Conservation (phyloP, 2,113 vertebrate species). For the Larimichthys polyactis region DNA sequence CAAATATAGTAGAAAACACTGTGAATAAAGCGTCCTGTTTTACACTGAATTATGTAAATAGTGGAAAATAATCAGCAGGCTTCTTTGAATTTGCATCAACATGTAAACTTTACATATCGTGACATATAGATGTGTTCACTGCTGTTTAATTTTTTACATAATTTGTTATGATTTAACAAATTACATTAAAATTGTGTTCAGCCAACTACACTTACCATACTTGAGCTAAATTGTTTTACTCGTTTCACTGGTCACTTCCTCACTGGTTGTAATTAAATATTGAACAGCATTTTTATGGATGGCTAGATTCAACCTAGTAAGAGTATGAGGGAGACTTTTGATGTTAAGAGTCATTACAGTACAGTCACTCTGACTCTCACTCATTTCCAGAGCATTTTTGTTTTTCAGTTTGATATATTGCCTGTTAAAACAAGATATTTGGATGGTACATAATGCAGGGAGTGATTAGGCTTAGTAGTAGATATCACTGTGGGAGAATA, state of each 20-base stretch:
- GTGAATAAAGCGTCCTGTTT: neutral
- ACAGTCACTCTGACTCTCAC: conserved; percentile 16
- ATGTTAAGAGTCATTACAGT: neutral
- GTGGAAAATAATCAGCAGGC: neutral
- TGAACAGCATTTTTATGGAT: conserved; percentile 63
- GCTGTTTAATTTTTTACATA: neutral
- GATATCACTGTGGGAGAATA: conserved; percentile 3
- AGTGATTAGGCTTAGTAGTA: conserved; percentile 25
- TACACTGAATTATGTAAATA: neutral
- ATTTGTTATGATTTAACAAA: conserved; percentile 42
- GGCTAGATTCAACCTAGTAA: conserved; percentile 35
- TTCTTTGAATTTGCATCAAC: conserved; percentile 8
- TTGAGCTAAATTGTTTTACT: conserved; percentile 41
- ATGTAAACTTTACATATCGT: neutral
- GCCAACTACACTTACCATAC: conserved; percentile 30
- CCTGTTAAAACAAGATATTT: neutral
- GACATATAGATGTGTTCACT: neutral
- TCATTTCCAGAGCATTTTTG: conserved; percentile 13
- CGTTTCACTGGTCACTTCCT: conserved; percentile 54
- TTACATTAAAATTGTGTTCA: conserved; percentile 23
- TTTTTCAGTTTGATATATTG: conserved; percentile 19
- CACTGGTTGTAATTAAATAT: conserved; percentile 67
- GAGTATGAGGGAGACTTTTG: conserved; percentile 24
- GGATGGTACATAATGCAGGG: neutral
- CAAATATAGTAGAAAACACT: neutral